phyloP scores from a whole-genome alignment of 2,113 vertebrate genomes.

The Coreoperca whiteheadi region DNA sequence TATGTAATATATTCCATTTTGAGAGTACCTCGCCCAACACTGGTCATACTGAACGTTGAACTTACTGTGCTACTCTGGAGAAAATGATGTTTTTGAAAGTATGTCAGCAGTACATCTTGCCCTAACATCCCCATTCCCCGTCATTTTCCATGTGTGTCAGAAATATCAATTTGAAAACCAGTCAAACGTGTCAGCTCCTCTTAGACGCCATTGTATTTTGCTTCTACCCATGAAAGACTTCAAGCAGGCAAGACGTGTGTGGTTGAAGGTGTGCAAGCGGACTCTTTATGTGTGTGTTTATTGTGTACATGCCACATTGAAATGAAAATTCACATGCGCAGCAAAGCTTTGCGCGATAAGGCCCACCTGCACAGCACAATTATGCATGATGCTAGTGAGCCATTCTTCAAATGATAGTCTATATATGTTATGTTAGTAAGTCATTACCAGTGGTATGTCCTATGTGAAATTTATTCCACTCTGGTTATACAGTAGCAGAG shows the following conservation, averaged over 20 bases:
- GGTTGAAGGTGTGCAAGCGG: conserved; percentile 31
- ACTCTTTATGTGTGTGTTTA: conserved; percentile 12
- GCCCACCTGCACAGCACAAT: conserved; percentile 27
- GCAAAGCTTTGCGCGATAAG: conserved; percentile 27
- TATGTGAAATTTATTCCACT: not conserved
- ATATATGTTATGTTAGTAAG: not conserved
- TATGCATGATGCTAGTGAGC: conserved; percentile 5
- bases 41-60: not conserved
- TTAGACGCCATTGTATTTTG: conserved; percentile 47
- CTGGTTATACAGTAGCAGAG: too few species aligned
- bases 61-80: not conserved
- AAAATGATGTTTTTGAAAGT: not conserved
- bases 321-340: conserved; percentile 37
- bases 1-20: too few species aligned
- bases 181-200: conserved; percentile 53
- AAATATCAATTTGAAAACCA: conserved; percentile 39
- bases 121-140: not conserved
- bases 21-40: too few species aligned
- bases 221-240: conserved; percentile 40
- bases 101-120: not conserved
- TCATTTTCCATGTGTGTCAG: conserved; percentile 25
- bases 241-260: not conserved
- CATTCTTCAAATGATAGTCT: conserved; percentile 7
- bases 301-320: conserved; percentile 8
- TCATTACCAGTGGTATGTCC: conserved; percentile 9